Evolutionary conservation across 1,140 invertebrate species (phyloP).

Genomic region (Diprion similis): DNA sequence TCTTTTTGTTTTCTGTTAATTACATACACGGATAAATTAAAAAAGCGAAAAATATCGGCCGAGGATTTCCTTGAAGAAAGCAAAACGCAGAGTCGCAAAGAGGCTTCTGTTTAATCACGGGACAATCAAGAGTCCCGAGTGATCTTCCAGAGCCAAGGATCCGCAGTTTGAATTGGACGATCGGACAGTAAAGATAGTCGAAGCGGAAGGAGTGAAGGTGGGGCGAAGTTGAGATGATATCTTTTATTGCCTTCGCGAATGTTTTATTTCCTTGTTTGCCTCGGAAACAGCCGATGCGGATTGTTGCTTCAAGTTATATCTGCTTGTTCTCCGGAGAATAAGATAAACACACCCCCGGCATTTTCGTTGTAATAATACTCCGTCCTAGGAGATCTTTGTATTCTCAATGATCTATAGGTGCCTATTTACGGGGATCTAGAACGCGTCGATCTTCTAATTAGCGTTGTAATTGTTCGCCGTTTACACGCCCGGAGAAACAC

Average conservation of each 20-base stretch:
- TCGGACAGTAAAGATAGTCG: constrained; percentile 2
- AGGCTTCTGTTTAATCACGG: neutral
- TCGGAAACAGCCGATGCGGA: neutral
- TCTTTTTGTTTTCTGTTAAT: no score
- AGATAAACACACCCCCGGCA: no score
- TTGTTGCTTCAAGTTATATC: neutral
- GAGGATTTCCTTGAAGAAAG: no score
- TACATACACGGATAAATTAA: no score
- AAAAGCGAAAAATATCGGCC: no score
- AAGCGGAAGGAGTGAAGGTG: neutral
- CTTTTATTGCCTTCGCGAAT: neutral
- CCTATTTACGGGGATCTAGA: no score
- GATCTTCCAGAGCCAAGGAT: neutral
- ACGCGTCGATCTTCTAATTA: no score
- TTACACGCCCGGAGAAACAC: neutral
- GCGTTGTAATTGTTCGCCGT: neutral
- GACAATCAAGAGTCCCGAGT: neutral
- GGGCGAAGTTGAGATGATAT: constrained; percentile 27
- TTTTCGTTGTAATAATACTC: no score
- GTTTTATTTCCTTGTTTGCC: constrained; percentile 13
- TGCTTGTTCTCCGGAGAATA: no score
- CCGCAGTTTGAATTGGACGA: neutral
- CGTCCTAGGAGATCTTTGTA: no score
- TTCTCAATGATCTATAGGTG: no score
- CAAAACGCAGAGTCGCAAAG: neutral